A percentile compares a stretch with the other conserved stretches of the same genome.
Conservation (phyloP, 2,113 vertebrate species). For the Sitta europaea region DNA sequence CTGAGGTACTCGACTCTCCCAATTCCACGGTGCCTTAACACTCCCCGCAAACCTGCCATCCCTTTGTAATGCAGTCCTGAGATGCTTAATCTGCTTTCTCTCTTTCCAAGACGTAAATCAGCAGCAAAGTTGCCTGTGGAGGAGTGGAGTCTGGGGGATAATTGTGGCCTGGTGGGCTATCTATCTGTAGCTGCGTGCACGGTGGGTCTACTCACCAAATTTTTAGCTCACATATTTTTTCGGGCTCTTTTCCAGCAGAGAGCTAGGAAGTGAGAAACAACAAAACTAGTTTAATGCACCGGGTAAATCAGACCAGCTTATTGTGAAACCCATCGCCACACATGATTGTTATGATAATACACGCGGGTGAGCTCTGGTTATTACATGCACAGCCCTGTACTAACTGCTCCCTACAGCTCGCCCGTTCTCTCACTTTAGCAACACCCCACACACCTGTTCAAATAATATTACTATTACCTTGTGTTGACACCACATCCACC, state of each 20-base stretch:
- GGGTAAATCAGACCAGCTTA: conserved; percentile 9
- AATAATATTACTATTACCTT: conserved; percentile 72
- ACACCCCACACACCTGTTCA: conserved; percentile 84
- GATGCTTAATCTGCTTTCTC: not conserved
- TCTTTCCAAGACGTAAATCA: not conserved
- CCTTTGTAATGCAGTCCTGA: not conserved
- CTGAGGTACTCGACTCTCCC: not conserved
- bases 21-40: not conserved
- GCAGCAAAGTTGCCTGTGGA: not conserved
- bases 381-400: conserved; percentile 51
- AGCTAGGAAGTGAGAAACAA: not conserved
- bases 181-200: not conserved
- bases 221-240: accelerated
- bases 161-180: not conserved
- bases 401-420: conserved; percentile 58
- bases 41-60: not conserved
- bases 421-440: conserved; percentile 63
- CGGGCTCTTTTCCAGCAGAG: not conserved
- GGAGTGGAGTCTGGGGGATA: not conserved
- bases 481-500: conserved; percentile 65
- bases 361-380: not conserved
- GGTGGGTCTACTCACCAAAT: not conserved
- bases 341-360: conserved; percentile 16
- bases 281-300: not conserved
- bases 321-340: conserved; percentile 31